These are phyloP conservation scores for Opisthograptis luteolata DNA, from an alignment of 2,888 invertebrate genomes.

Conservation along the genomic window DNA sequence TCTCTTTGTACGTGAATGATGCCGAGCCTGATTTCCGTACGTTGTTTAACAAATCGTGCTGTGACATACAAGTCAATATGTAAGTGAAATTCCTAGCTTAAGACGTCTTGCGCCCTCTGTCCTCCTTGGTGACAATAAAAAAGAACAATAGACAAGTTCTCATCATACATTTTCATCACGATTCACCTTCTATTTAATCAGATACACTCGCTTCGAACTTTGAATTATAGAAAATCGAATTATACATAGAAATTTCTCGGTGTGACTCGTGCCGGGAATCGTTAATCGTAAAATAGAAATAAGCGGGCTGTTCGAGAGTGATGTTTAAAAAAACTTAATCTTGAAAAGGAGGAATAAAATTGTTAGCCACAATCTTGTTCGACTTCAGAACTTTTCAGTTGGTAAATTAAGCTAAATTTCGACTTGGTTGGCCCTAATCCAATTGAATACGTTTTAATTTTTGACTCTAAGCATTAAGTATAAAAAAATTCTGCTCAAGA, in stretches of 20 bases:
- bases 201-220: conserved; percentile 54
- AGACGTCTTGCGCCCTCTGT: conserved; percentile 60
- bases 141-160: conserved; percentile 45
- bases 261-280: conserved; percentile 55
- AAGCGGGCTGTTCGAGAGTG: conserved; percentile 42
- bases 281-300: conserved; percentile 41
- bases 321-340: conserved; percentile 40
- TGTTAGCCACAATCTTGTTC: background rate
- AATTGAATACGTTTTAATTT: background rate
- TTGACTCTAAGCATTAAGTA: too few species aligned
- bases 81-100: conserved; percentile 68
- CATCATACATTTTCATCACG: conserved; percentile 54
- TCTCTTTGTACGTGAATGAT: too few species aligned
- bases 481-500: too few species aligned
- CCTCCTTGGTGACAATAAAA: conserved; percentile 64
- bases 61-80: conserved; percentile 81
- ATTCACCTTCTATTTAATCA: conserved; percentile 60
- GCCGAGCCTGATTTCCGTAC: conserved; percentile 23
- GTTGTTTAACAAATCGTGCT: conserved; percentile 66
- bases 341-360: background rate
- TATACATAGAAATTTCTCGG: conserved; percentile 53
- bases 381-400: background rate
- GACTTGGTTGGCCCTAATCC: background rate
- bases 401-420: background rate
- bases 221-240: conserved; percentile 55